Evolutionary conservation across 2,797 vertebrate genomes (phyloP).

Genomic region (Ambastaia sidthimunki): DNA sequence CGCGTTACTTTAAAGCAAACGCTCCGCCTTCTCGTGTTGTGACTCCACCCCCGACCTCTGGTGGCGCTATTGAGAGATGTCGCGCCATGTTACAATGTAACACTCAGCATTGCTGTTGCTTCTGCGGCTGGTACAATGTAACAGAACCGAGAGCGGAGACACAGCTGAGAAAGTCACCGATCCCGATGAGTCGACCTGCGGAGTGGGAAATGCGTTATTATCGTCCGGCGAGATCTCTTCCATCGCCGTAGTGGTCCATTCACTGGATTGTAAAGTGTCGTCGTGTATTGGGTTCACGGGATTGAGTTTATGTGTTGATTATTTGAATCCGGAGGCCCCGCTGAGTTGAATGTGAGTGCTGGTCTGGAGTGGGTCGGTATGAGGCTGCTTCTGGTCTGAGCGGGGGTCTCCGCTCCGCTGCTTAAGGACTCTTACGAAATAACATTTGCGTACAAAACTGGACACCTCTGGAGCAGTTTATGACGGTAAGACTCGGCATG

Average conservation of each 20-base stretch:
- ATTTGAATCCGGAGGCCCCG: conserved; percentile 74
- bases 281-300: background rate
- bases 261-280: conserved; percentile 53
- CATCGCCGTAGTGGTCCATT: conserved; percentile 2
- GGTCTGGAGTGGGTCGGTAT: conserved; percentile 69
- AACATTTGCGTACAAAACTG: conserved; percentile 77
- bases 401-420: conserved; percentile 72
- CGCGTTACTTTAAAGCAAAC: background rate
- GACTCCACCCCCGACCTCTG: conserved; percentile 66
- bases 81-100: conserved; percentile 80
- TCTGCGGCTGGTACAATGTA: conserved; percentile 67
- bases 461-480: conserved; percentile 82
- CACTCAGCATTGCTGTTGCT: conserved; percentile 70
- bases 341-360: conserved; percentile 71
- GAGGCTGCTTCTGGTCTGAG: conserved; percentile 76
- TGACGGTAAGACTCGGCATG: conserved; percentile 77
- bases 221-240: background rate
- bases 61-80: conserved; percentile 64
- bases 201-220: conserved; percentile 29
- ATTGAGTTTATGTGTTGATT: conserved; percentile 39
- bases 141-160: conserved; percentile 51
- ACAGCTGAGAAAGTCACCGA: conserved; percentile 57
- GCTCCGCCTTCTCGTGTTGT: conserved; percentile 55
- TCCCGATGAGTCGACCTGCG: conserved; percentile 19
- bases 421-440: conserved; percentile 68